These are phyloP conservation scores for Mesopsocus fuscifrons DNA, from an alignment of 2,888 invertebrate genomes.

Conservation along the genomic window DNA sequence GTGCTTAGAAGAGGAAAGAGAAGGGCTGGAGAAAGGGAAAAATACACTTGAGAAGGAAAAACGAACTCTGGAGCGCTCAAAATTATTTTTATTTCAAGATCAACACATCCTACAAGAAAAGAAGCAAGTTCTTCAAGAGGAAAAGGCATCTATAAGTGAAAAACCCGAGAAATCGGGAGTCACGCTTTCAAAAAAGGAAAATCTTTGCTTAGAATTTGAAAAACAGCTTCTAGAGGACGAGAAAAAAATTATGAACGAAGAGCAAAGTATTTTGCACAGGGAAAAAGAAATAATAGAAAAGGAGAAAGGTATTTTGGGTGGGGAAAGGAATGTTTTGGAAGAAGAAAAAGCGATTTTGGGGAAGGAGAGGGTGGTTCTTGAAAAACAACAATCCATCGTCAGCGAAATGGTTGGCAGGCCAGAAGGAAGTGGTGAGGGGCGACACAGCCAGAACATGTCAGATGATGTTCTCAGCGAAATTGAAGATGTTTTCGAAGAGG, in stretches of 20 bases:
- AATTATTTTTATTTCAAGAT: not conserved
- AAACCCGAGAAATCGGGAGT: not conserved
- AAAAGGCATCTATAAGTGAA: not conserved
- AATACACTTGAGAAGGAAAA: slow-evolving; percentile 1
- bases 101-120: not conserved
- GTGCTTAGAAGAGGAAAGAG: not conserved
- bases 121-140: not conserved
- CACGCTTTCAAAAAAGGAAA: not conserved
- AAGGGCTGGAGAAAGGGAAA: not conserved
- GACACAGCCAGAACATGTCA: not conserved
- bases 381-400: not conserved
- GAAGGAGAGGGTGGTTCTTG: not conserved
- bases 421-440: not conserved
- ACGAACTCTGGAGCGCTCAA: not conserved
- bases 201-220: slow-evolving; percentile 3
- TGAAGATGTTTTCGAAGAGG: slow-evolving; percentile 5
- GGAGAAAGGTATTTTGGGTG: slow-evolving; percentile 1
- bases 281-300: slow-evolving; percentile 2
- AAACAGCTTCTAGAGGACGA: slow-evolving; percentile 4
- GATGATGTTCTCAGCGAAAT: not conserved
- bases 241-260: not conserved
- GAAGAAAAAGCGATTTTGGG: not conserved
- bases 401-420: not conserved
- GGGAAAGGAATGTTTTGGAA: slow-evolving; percentile 4
- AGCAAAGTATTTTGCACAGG: not conserved